A percentile compares a stretch with the other conserved stretches of the same genome.
Conservation (phyloP, 2,113 vertebrate species). For the Taxidea taxus region DNA sequence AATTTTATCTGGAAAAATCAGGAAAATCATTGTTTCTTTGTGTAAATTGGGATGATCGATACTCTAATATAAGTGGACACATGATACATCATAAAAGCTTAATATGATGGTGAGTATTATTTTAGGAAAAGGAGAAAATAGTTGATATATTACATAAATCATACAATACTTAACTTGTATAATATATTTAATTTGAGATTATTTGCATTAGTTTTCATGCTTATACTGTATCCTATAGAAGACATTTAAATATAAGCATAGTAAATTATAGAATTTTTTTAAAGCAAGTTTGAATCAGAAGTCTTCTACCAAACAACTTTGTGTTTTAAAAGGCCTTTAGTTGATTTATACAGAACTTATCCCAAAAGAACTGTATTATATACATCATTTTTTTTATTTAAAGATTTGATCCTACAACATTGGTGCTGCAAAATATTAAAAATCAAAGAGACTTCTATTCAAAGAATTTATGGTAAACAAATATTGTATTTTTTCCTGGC, state of each 20-base stretch:
- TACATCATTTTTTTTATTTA: conserved; percentile 80
- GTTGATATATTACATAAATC: not conserved
- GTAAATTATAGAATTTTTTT: conserved; percentile 62
- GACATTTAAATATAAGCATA: conserved; percentile 76
- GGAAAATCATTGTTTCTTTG: not conserved
- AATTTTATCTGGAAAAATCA: not conserved
- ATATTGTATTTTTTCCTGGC: conserved; percentile 46
- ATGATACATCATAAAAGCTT: not conserved
- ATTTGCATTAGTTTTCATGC: conserved; percentile 56
- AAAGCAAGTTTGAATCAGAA: conserved; percentile 72
- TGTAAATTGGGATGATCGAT: not conserved
- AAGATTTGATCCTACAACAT: conserved; percentile 77
- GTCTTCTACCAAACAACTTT: conserved; percentile 69
- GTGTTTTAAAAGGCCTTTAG: conserved; percentile 72
- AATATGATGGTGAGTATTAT: not conserved
- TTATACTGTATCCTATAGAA: conserved; percentile 48
- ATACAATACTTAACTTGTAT: not conserved
- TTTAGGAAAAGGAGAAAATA: not conserved
- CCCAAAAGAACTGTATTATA: conserved; percentile 76
- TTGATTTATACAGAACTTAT: conserved; percentile 78
- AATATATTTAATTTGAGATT: conserved; percentile 31
- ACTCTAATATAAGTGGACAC: not conserved
- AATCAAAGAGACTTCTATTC: conserved; percentile 75
- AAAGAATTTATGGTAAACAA: conserved; percentile 75
- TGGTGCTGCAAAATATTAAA: conserved; percentile 75